Conservation (phyloP, 2,113 vertebrate species). For the Hemiscyllium ocellatum region DNA sequence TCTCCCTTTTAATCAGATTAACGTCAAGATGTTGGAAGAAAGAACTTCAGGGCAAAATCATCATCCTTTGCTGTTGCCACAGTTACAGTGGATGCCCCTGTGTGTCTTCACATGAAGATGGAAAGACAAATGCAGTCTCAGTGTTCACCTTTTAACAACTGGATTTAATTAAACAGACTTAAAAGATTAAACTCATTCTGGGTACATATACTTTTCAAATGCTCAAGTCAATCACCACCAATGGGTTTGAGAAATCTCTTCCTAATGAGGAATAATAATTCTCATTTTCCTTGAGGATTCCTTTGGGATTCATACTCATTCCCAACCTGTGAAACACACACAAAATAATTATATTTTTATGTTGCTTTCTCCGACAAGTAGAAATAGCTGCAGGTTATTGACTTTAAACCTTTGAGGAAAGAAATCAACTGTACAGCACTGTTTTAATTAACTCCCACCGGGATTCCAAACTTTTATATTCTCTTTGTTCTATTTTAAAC, state of each 20-base stretch:
- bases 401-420: background rate
- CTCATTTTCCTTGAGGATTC: constrained; percentile 9
- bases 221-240: background rate
- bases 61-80: background rate
- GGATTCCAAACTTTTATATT: background rate
- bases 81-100: background rate
- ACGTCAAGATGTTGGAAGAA: background rate
- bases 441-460: constrained; percentile 19
- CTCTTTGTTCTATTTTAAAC: background rate
- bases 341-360: constrained; percentile 4
- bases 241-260: background rate
- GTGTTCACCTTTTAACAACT: background rate
- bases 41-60: background rate
- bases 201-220: background rate
- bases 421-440: background rate
- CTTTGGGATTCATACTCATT: constrained; percentile 5
- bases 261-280: constrained; percentile 22
- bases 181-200: background rate
- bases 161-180: background rate
- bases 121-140: background rate
- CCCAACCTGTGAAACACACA: constrained; percentile 12
- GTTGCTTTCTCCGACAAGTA: background rate
- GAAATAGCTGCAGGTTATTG: constrained; percentile 30
- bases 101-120: background rate
- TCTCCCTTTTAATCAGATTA: background rate